These are phyloP conservation scores for Frankliniella fusca DNA, from an alignment of 2,888 invertebrate species.

Conservation along the genomic window DNA sequence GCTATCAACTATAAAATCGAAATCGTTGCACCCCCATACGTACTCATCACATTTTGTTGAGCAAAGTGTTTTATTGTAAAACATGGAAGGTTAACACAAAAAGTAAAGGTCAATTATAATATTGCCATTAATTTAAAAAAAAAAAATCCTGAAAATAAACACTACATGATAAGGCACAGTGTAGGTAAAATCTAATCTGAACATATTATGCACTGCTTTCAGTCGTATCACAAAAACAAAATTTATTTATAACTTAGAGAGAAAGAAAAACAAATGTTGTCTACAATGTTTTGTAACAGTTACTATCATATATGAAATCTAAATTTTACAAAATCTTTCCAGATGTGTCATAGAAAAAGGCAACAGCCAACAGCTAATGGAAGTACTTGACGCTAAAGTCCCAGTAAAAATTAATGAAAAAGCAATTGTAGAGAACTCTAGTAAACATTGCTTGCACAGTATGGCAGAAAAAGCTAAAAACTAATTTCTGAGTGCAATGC, in stretches of 20 bases:
- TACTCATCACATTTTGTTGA: too few relatives aligned
- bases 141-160: neutral
- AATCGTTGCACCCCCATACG: too few relatives aligned
- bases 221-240: conserved; percentile 13
- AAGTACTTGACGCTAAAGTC: neutral
- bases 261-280: neutral
- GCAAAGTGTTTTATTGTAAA: too few relatives aligned
- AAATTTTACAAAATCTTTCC: neutral
- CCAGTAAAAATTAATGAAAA: neutral
- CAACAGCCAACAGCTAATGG: neutral
- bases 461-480: neutral
- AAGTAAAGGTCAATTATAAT: too few relatives aligned
- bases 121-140: too few relatives aligned
- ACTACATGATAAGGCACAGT: too few relatives aligned
- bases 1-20: too few relatives aligned
- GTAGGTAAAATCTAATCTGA: neutral
- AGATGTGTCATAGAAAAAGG: neutral
- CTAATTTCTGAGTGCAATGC: neutral
- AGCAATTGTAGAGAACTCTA: neutral
- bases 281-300: too few relatives aligned
- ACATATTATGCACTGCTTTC: neutral
- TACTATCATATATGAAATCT: neutral
- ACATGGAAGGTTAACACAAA: too few relatives aligned
- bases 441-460: neutral
- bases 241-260: conserved; percentile 16